These are phyloP conservation scores for Dilophus febrilis DNA, from an alignment of 2,888 invertebrate species.

Conservation along the genomic window DNA sequence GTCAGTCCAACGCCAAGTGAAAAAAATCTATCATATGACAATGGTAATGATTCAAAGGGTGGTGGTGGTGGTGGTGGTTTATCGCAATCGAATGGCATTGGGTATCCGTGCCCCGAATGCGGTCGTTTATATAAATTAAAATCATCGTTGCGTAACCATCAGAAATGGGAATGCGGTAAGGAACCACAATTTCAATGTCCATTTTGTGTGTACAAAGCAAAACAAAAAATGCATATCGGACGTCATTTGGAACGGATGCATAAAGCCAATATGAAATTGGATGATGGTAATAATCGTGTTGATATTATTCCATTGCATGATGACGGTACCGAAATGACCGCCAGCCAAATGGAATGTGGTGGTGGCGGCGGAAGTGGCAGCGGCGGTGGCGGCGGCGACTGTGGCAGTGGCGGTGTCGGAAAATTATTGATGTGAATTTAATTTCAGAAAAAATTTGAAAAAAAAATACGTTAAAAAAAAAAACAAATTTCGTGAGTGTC, in stretches of 20 bases:
- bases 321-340: too few relatives aligned
- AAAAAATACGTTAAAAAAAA: too few relatives aligned
- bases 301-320: too few relatives aligned
- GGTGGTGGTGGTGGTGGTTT: slow-evolving; percentile 11
- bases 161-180: slow-evolving; percentile 75
- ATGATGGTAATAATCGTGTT: neutral
- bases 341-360: too few relatives aligned
- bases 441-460: too few relatives aligned
- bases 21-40: slow-evolving; percentile 15
- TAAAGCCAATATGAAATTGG: slow-evolving; percentile 33
- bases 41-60: slow-evolving; percentile 9
- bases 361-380: too few relatives aligned
- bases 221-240: slow-evolving; percentile 71
- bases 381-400: too few relatives aligned
- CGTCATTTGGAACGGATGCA: slow-evolving; percentile 72
- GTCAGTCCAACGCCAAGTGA: slow-evolving; percentile 15
- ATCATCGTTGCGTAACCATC: slow-evolving; percentile 66
- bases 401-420: neutral
- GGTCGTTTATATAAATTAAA: slow-evolving; percentile 74
- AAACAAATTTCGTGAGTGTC: too few relatives aligned
- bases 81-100: slow-evolving; percentile 26
- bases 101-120: slow-evolving; percentile 65
- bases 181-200: slow-evolving; percentile 71
- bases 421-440: too few relatives aligned
- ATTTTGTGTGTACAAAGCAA: slow-evolving; percentile 65